phyloP scores from a whole-genome alignment of 2,797 vertebrate species.

The Semotilus atromaculatus region DNA sequence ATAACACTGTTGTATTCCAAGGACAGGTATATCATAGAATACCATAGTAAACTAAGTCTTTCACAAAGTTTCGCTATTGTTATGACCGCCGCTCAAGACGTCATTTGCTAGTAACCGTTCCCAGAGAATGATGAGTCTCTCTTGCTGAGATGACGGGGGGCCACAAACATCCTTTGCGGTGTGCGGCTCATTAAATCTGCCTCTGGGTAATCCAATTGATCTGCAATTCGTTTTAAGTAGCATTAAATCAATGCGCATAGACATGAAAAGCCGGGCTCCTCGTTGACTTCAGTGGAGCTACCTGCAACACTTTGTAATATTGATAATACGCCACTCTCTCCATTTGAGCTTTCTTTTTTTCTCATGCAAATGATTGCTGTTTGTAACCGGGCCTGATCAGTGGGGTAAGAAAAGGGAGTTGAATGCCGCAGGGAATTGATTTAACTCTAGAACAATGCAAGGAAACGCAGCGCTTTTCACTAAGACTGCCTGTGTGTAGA shows the following conservation, averaged over 20 bases:
- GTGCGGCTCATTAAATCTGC: slow-evolving; percentile 80
- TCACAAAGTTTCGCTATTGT: slow-evolving; percentile 21
- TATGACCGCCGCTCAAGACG: slow-evolving; percentile 17
- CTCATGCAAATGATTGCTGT: slow-evolving; percentile 67
- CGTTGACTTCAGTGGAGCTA: slow-evolving; percentile 78
- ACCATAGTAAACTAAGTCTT: slow-evolving; percentile 16
- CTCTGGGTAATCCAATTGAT: slow-evolving; percentile 83
- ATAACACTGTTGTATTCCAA: neutral
- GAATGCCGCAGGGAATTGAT: slow-evolving; percentile 73
- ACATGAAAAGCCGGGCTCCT: slow-evolving; percentile 81
- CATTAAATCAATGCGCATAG: slow-evolving; percentile 79
- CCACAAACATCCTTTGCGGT: slow-evolving; percentile 73
- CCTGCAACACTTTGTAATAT: slow-evolving; percentile 81
- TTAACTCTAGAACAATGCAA: slow-evolving; percentile 76
- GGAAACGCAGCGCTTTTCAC: slow-evolving; percentile 53
- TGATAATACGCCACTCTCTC: slow-evolving; percentile 77
- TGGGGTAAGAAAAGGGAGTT: slow-evolving; percentile 66
- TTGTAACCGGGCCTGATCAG: slow-evolving; percentile 70
- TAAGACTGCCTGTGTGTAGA: slow-evolving; percentile 53
- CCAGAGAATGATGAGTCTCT: slow-evolving; percentile 39
- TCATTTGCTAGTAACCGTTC: slow-evolving; percentile 32
- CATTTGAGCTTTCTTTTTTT: slow-evolving; percentile 58
- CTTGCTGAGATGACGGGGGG: slow-evolving; percentile 51
- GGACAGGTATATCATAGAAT: neutral
- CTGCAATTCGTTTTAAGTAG: slow-evolving; percentile 83